Base-by-base conservation (phyloP, 2,113 vertebrate genomes). In the Atherinomorus stipes region DNA sequence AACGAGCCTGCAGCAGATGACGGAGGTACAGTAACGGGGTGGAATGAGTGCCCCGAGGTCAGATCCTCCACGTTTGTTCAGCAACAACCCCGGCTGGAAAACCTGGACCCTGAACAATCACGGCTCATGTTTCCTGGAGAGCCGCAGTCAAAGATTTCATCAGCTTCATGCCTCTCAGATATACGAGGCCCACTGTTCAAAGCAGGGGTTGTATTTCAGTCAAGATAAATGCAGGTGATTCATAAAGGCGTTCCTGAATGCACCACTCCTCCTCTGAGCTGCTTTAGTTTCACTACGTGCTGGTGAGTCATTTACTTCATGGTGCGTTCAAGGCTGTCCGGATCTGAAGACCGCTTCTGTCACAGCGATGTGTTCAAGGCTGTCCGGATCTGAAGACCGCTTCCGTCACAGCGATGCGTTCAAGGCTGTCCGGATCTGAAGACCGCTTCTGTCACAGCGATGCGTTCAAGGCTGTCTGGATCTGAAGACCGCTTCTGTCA, bases 111-210 rank as follows among this genome's bases (percentile, higher is more conserved):
- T 18, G 49, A 31, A 31, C 65, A 69, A 77, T 78, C 61, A 74
- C 23, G 60, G 8, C 51, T 75, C 66, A 54, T n/a, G 60, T 85
- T 79, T 86, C 63, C 66, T 21, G 52, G 40, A 53, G 62, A 57
- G 40, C 40, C 38, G 40, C 62, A 40, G 38, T 63, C 21, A 70
- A 78, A 61, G 2, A 23, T 42, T 76, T 57, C 22, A 34, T 73
- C 25, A 53, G 23, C 25, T 84, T 74, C 16, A 57, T 54, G 50
- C 42, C 21, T 52, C 6, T 22, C 44, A 51, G n/a, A 51, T 28
- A 28, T 16, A 54, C 15, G 19, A 61, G 38, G 52, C 13, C 56
- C 40, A n/a, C n/a, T 25, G 54, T 40, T 74, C 28, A 64, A 57
- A 79, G 19, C 28, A 45, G 37, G 70, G 62, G 10, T n/a, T 61